These are phyloP conservation scores for Himalopsyche tibetana DNA, from an alignment of 2,888 invertebrate species.

Conservation along the genomic window DNA sequence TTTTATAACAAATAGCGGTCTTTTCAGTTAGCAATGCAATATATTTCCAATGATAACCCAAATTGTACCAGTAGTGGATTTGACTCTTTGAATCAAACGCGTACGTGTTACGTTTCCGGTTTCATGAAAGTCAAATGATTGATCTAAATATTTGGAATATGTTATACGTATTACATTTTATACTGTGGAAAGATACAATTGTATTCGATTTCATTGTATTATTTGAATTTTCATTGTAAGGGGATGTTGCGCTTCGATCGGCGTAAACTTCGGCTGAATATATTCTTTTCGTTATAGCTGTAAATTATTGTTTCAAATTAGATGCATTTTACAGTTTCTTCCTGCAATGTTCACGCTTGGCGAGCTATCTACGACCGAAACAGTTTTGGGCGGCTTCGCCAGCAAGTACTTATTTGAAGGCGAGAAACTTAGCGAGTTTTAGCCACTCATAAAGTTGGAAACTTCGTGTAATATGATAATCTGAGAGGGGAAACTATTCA, in stretches of 20 bases:
- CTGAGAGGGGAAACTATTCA: slow-evolving; percentile 50
- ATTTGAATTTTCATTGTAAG: not conserved
- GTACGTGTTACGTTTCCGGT: no score
- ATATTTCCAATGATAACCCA: no score
- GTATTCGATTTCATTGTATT: not conserved
- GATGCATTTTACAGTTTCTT: slow-evolving; percentile 9
- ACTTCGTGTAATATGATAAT: slow-evolving; percentile 60
- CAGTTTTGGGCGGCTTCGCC: not conserved
- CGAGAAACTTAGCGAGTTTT: slow-evolving; percentile 53
- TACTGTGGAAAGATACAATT: not conserved
- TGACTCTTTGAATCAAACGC: no score
- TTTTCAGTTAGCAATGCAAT: no score
- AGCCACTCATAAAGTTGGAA: slow-evolving; percentile 53
- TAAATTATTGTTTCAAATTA: slow-evolving; percentile 7
- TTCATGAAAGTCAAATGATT: no score
- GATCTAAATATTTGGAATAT: no score
- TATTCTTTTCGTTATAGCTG: not conserved
- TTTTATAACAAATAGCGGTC: no score
- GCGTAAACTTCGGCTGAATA: not conserved
- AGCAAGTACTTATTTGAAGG: slow-evolving; percentile 46
- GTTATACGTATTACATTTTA: no score
- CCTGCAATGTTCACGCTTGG: not conserved
- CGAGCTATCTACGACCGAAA: not conserved
- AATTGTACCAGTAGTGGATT: no score
- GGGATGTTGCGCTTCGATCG: no score